phyloP scores from a whole-genome alignment of 2,888 invertebrate species.

The Melanotus villosus region DNA sequence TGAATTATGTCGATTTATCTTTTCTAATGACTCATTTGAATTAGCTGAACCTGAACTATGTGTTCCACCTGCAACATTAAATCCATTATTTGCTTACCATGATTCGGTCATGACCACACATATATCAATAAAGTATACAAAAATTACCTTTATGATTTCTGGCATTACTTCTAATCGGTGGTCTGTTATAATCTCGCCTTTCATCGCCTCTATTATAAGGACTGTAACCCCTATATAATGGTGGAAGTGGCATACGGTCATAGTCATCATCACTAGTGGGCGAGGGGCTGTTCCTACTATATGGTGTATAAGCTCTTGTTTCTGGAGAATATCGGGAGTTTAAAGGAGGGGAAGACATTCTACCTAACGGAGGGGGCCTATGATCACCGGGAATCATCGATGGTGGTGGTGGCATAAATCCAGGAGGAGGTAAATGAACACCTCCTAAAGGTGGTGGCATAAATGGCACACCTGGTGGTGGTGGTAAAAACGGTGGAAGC shows the following conservation, averaged over 20 bases:
- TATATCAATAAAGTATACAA: too few species aligned
- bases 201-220: constrained; percentile 60
- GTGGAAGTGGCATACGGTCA: constrained; percentile 74
- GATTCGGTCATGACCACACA: not conserved
- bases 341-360: constrained; percentile 71
- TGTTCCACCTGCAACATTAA: constrained; percentile 66
- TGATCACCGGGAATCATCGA: constrained; percentile 69
- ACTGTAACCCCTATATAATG: constrained; percentile 67
- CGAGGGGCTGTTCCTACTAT: constrained; percentile 77
- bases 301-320: constrained; percentile 62
- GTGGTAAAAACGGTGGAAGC: constrained; percentile 74
- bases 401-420: constrained; percentile 69
- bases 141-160: constrained; percentile 61
- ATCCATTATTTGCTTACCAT: not conserved
- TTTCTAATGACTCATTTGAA: constrained; percentile 73
- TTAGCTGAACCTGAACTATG: constrained; percentile 74
- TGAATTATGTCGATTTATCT: constrained; percentile 62
- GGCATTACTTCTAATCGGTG: constrained; percentile 56
- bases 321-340: constrained; percentile 73
- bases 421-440: constrained; percentile 62
- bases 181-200: constrained; percentile 64
- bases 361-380: constrained; percentile 71
- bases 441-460: constrained; percentile 71
- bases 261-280: constrained; percentile 74
- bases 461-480: constrained; percentile 78